Conservation (phyloP, 2,113 vertebrate genomes). For the Anoplopoma fimbria region DNA sequence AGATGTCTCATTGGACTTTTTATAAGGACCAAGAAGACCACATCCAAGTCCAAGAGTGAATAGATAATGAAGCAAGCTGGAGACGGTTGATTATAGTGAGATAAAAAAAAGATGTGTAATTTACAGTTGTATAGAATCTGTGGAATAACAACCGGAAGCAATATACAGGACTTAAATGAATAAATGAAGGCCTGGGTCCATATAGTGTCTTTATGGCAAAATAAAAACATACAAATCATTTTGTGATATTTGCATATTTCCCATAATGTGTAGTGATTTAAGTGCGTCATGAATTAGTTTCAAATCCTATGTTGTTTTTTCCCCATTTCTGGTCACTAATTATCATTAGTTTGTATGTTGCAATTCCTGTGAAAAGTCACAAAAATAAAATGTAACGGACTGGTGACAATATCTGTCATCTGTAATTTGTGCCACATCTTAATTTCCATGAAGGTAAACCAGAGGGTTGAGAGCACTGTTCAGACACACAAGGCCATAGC, state of each 20-base stretch:
- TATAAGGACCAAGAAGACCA: conserved; percentile 2
- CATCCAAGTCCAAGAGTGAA: conserved; percentile 45
- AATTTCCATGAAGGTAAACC: conserved; percentile 82
- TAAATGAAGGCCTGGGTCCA: background rate
- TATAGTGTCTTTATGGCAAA: too few species aligned
- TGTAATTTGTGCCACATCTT: too few species aligned
- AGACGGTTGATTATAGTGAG: background rate
- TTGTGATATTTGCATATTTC: background rate
- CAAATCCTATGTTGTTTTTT: background rate
- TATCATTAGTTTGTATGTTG: background rate
- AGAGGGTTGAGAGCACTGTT: conserved; percentile 88
- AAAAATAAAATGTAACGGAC: too few species aligned
- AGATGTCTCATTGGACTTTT: conserved; percentile 32
- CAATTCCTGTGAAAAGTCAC: background rate
- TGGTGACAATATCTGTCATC: background rate
- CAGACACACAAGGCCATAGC: conserved; percentile 72
- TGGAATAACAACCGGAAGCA: background rate
- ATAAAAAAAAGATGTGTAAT: background rate
- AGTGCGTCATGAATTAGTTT: background rate
- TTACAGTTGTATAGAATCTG: background rate
- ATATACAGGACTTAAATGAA: background rate
- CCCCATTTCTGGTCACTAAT: background rate
- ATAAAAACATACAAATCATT: background rate
- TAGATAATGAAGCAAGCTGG: conserved; percentile 11
- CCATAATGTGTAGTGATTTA: background rate